Conservation (phyloP, 2,113 vertebrate species). For the Panthera leo region DNA sequence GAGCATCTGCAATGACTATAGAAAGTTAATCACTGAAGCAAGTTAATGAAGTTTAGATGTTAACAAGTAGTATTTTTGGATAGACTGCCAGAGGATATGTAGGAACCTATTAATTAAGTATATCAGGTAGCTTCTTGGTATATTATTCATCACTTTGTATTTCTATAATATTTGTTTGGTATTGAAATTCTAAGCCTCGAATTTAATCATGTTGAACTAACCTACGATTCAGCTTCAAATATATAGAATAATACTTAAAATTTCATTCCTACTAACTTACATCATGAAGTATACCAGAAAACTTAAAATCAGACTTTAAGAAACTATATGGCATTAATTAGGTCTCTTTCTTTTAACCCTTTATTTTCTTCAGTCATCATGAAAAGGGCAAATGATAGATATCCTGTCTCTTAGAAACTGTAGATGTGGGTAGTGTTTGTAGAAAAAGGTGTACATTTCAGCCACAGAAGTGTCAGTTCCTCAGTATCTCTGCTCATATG, state of each 20-base stretch:
- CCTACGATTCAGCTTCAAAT: slow-evolving; percentile 8
- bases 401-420: not conserved
- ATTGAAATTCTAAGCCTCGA: slow-evolving; percentile 53
- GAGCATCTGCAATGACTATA: not conserved
- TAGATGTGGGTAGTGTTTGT: not conserved
- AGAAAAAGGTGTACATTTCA: not conserved
- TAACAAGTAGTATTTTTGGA: slow-evolving; percentile 1
- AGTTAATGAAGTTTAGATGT: slow-evolving; percentile 29
- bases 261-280: not conserved
- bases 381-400: not conserved
- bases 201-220: slow-evolving; percentile 45
- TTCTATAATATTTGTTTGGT: slow-evolving; percentile 47
- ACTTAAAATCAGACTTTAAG: slow-evolving; percentile 15
- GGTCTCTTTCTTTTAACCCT: slow-evolving; percentile 26
- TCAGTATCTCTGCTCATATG: not conserved
- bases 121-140: not conserved
- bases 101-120: slow-evolving; percentile 24
- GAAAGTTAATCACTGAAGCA: slow-evolving; percentile 46
- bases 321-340: not conserved
- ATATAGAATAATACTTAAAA: not conserved
- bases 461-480: not conserved
- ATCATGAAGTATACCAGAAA: slow-evolving; percentile 5
- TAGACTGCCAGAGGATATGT: not conserved
- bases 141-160: slow-evolving; percentile 35
- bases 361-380: not conserved